A percentile compares a stretch with the other conserved stretches of the same genome.
These are phyloP conservation scores for Brenthis ino DNA, from an alignment of 2,888 invertebrate species.

Conservation along the genomic window DNA sequence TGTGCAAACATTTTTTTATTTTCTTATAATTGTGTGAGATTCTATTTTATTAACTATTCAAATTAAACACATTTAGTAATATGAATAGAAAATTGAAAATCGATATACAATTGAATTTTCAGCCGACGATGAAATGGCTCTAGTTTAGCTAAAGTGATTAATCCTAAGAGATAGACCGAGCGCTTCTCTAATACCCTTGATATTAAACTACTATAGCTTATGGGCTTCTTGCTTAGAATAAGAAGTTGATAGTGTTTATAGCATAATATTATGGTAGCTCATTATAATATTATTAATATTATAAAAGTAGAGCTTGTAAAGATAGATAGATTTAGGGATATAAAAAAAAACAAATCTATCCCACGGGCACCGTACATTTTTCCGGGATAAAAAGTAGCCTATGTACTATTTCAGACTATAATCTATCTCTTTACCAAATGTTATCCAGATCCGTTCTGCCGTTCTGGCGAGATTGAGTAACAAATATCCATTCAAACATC, in stretches of 20 bases:
- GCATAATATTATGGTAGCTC: not conserved
- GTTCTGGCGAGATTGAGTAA: too few species aligned
- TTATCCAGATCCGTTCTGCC: too few species aligned
- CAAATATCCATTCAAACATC: too few species aligned
- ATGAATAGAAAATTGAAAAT: constrained; percentile 33
- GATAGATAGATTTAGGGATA: too few species aligned
- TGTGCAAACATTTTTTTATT: not conserved
- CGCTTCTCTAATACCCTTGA: constrained; percentile 23
- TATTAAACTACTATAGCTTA: constrained; percentile 21
- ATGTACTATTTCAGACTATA: too few species aligned
- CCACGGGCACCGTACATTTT: too few species aligned
- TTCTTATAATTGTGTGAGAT: not conserved
- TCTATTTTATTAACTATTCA: constrained; percentile 2
- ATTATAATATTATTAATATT: too few species aligned
- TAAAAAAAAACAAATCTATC: too few species aligned
- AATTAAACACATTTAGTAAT: constrained; percentile 13
- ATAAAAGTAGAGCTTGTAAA: too few species aligned
- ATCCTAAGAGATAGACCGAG: constrained; percentile 24
- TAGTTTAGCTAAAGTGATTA: constrained; percentile 30
- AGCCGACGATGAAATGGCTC: constrained; percentile 17
- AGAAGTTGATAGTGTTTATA: not conserved
- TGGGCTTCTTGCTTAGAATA: constrained; percentile 1
- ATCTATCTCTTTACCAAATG: too few species aligned
- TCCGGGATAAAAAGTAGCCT: too few species aligned
- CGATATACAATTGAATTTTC: constrained; percentile 32